Evolutionary conservation across 2,888 invertebrate species (phyloP), one percentile per base, ranked within the genome.

Genomic region (Iselma pallidipennis): DNA sequence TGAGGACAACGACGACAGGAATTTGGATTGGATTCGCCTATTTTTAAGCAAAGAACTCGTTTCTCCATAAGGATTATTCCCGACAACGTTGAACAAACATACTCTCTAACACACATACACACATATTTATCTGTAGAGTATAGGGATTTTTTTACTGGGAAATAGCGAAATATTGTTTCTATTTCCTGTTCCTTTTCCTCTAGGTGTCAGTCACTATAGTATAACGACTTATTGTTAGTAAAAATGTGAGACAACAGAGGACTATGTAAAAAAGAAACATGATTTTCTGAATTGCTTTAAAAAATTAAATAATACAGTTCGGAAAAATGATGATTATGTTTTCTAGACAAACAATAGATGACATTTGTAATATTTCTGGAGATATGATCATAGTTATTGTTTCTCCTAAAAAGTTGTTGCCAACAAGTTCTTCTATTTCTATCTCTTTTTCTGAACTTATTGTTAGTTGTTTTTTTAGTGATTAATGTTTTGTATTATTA

Each of bases 71-170:
- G 45, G 45, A 45, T 45, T 45, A 45, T 45, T 45, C 45, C 16
- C 21, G 45, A 45, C 45, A 45, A 45, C 21, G 45, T 45, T 45
- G 21, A 45, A 45, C 45, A 45, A 45, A 45, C n/a, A n/a, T n/a
- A n/a, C n/a, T n/a, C n/a, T n/a, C n/a, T n/a, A n/a, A n/a, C 21
- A 45, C 25, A 19, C 45, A 45, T 6, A 29, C 1, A 29, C 16
- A 14, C 21, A 45, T 2, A 29, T 29, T 29, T 9, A 6, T 16
- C 16, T 1, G 37, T 16, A 37, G 16, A 37, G 16, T 16, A 16
- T 37, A 16, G 37, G 37, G 16, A 37, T 16, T 16, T 16, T 37
- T 37, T 37, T 16, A 37, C 16, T 37, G 16, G 37, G 37, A 37
- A 45, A 45, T 21, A 21, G 21, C 16, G 45, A 45, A 45, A 45